Conservation (phyloP, 2,888 invertebrate genomes). For the Eilema griseolum region DNA sequence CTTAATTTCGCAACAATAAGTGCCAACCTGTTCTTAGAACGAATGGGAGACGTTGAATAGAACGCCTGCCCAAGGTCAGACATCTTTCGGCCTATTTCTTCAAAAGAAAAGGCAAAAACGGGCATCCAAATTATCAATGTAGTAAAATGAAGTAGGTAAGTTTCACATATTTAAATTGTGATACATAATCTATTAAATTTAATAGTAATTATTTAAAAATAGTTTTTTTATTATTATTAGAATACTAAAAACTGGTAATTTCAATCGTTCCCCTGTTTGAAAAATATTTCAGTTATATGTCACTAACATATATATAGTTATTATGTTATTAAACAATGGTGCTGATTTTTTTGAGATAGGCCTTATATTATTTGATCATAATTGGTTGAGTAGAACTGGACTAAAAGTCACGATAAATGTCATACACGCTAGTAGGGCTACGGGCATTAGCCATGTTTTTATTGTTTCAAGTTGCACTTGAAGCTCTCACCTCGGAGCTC, state of each 20-base stretch:
- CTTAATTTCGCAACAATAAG: conserved; percentile 24
- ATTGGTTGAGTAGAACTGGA: too few species aligned
- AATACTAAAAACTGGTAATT: too few species aligned
- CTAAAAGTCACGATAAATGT: too few species aligned
- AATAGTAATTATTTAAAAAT: neutral
- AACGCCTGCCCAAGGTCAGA: conserved; percentile 26
- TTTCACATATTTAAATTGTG: neutral
- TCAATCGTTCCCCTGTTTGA: neutral
- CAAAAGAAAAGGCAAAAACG: conserved; percentile 15
- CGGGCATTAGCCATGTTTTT: neutral
- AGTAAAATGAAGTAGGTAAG: neutral
- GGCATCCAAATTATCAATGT: neutral
- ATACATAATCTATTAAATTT: neutral
- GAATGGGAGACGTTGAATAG: neutral
- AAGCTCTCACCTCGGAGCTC: neutral
- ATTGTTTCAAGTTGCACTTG: neutral
- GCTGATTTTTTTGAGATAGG: too few species aligned
- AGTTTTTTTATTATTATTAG: too few species aligned
- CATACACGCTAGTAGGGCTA: too few species aligned
- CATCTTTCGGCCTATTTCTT: conserved; percentile 33
- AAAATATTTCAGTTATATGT: neutral
- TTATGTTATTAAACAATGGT: too few species aligned
- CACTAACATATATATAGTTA: too few species aligned
- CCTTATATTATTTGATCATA: too few species aligned
- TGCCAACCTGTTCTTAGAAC: neutral